Percentiles rank a stretch among this genome's conserved stretches.
These are phyloP conservation scores for Pycnomerus fuliginosus DNA, from an alignment of 2,888 invertebrate species.

Conservation along the genomic window DNA sequence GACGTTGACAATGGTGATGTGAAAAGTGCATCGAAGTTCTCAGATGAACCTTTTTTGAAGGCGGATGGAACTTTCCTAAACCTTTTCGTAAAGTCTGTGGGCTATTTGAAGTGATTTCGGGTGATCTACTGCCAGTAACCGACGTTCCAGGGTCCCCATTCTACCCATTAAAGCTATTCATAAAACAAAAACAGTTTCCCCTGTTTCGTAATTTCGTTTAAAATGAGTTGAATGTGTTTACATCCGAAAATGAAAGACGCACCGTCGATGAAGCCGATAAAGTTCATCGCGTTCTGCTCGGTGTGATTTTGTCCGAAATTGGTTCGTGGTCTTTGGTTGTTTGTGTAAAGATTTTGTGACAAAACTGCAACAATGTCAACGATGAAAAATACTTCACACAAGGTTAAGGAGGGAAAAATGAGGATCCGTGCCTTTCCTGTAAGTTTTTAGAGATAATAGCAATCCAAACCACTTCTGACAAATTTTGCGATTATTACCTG, in stretches of 20 bases:
- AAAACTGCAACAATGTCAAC: constrained; percentile 51
- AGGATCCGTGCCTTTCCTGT: constrained; percentile 97
- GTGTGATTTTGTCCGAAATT: constrained; percentile 7
- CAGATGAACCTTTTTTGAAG: constrained; percentile 6
- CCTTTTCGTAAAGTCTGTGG: constrained; percentile 6
- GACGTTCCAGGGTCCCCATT: constrained; percentile 3
- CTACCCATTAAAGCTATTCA: background rate
- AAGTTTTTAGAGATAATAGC: constrained; percentile 55
- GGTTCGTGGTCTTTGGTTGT: too few relatives aligned
- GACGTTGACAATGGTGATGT: constrained; percentile 34
- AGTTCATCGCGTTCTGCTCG: constrained; percentile 31
- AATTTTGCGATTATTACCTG: background rate
- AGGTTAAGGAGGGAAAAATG: constrained; percentile 95
- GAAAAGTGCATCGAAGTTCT: constrained; percentile 15
- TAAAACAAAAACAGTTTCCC: constrained; percentile 11
- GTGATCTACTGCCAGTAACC: constrained; percentile 14
- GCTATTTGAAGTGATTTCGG: constrained; percentile 9
- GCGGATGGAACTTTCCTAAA: constrained; percentile 10
- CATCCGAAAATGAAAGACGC: constrained; percentile 10
- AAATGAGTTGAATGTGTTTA: constrained; percentile 30
- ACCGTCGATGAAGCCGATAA: constrained; percentile 22
- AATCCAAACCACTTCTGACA: too few relatives aligned
- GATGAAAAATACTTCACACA: constrained; percentile 73
- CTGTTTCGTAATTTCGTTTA: constrained; percentile 23
- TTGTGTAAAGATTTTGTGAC: constrained; percentile 30